A percentile compares a stretch with the other conserved stretches of the same genome.
These are phyloP conservation scores for Orchesellides sinensis DNA, from an alignment of 2,888 invertebrate species.

Conservation along the genomic window DNA sequence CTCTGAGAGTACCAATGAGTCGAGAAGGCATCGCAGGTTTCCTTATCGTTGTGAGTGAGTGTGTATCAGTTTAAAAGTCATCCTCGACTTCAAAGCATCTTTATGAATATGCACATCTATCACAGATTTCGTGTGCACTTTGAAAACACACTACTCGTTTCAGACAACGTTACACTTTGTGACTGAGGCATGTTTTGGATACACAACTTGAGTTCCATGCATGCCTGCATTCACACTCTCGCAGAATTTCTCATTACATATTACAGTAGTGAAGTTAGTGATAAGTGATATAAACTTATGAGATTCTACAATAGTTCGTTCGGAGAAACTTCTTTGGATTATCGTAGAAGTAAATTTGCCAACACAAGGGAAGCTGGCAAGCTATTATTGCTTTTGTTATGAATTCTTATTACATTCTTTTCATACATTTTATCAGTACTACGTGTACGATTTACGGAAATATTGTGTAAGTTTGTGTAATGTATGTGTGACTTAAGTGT, in stretches of 20 bases:
- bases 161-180: not conserved
- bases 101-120: slow-evolving; percentile 3
- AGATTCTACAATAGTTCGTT: not conserved
- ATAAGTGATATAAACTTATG: slow-evolving; percentile 14
- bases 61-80: not conserved
- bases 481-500: not conserved
- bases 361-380: no score
- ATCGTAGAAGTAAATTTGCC: no score
- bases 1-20: not conserved
- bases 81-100: not conserved
- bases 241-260: not conserved
- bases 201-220: slow-evolving; percentile 14
- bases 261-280: no score
- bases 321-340: no score
- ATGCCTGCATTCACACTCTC: slow-evolving; percentile 7
- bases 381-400: no score
- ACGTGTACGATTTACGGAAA: no score
- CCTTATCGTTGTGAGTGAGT: not conserved
- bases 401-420: no score
- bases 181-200: slow-evolving; percentile 24
- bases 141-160: not conserved
- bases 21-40: not conserved
- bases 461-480: not conserved
- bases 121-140: not conserved
- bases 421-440: not conserved